Evolutionary conservation across 1,140 invertebrate species (phyloP), one percentile per base, ranked within the genome.

Genomic region (Pogonomyrmex barbatus): DNA sequence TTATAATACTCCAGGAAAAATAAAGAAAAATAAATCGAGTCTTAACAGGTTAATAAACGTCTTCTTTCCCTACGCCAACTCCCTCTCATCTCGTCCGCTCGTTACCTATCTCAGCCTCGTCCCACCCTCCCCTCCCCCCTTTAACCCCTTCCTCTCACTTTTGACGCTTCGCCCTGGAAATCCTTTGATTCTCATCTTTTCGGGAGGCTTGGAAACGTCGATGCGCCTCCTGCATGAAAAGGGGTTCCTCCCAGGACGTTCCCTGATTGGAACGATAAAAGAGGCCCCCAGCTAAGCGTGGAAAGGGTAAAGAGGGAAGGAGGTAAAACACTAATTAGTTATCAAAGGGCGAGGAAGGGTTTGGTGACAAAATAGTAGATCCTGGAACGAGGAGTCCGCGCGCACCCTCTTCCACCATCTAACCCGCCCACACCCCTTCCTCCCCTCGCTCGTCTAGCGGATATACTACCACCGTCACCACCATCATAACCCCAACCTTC

Each of bases 311-410:
- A 67, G 87, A 78, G 86, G 68, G 88, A 87, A 73, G 86, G 91
- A 92, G 91, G 94, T 94, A 93, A 94, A 95, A 94, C 94, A 93
- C 94, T 94, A 95, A 95, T 95, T 95, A 95, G 95, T 95, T 95
- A 94, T 95, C 95, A 95, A 95, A 95, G 94, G 94, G 88, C 92
- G 91, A 91, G 90, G 91, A 93, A 94, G 94, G 93, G 91, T 93
- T 94, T 92, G 92, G 92, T 93, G 94, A 94, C 93, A 94, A 95
- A 95, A 94, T 94, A 94, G 93, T 93, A 92, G 91, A 90, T 90
- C 87, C 87, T 89, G 89, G 90, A 91, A 89, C 88, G 90, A 88
- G 87, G 75, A 89, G 36, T 76, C 47, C 68, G 67, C 68, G 39
- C 67, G 71, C 76, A 24, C 87, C 87, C 50, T 76, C 67, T 73